These are phyloP conservation scores for Pachypanchax playfairii DNA, from an alignment of 2,113 vertebrate genomes.

Conservation along the genomic window DNA sequence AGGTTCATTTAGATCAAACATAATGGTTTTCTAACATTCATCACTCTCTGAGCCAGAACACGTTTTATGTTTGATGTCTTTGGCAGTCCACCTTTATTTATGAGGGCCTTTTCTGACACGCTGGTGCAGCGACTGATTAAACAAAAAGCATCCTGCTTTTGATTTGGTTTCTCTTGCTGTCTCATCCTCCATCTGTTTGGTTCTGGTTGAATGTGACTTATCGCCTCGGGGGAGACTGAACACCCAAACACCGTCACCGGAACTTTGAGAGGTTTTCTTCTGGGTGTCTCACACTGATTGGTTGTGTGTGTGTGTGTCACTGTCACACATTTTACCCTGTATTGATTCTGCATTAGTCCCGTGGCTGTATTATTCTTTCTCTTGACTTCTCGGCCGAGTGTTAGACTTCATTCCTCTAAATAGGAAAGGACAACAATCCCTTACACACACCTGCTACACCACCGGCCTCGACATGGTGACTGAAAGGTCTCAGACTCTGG, in stretches of 20 bases:
- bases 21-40: slow-evolving; percentile 40
- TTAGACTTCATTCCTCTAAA: slow-evolving; percentile 23
- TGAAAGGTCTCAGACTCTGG: slow-evolving; percentile 40
- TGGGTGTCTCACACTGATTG: slow-evolving; percentile 20
- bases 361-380: slow-evolving; percentile 11
- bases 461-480: slow-evolving; percentile 25
- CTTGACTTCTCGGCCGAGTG: slow-evolving; percentile 25
- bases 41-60: slow-evolving; percentile 32
- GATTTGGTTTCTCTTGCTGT: slow-evolving; percentile 27
- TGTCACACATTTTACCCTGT: slow-evolving; percentile 9
- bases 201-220: slow-evolving; percentile 50
- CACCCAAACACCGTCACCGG: slow-evolving; percentile 42
- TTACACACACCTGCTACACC: slow-evolving; percentile 4
- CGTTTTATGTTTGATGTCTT: slow-evolving; percentile 54
- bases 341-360: slow-evolving; percentile 35
- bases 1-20: slow-evolving; percentile 26
- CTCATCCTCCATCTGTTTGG: slow-evolving; percentile 42
- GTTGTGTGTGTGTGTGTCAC: background rate
- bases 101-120: slow-evolving; percentile 55
- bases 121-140: slow-evolving; percentile 51
- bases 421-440: slow-evolving; percentile 24
- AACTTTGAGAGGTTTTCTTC: slow-evolving; percentile 26
- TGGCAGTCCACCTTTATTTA: slow-evolving; percentile 59
- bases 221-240: slow-evolving; percentile 35
- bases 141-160: slow-evolving; percentile 50